Evolutionary conservation across 1,140 invertebrate genomes (phyloP).

Genomic region (Achroia grisella): DNA sequence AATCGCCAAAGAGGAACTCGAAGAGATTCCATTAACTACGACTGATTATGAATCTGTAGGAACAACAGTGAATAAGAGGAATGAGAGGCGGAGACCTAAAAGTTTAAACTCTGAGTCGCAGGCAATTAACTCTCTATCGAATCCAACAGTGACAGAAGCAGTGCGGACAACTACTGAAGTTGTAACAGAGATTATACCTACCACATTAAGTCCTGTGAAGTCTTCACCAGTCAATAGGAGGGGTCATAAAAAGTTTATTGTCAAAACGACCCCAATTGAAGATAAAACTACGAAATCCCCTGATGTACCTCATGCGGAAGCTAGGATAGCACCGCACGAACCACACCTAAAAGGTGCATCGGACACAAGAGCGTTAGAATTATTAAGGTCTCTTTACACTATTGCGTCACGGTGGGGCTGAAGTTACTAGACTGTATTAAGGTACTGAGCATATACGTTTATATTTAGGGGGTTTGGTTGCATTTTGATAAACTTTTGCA

Average conservation of each 20-base stretch:
- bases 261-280: slow-evolving; percentile 3
- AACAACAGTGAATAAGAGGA: slow-evolving; percentile 40
- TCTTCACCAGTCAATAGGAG: slow-evolving; percentile 23
- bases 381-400: slow-evolving; percentile 86
- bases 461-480: slow-evolving; percentile 29
- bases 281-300: slow-evolving; percentile 32
- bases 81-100: slow-evolving; percentile 57
- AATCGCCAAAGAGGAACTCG: slow-evolving; percentile 50
- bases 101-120: slow-evolving; percentile 48
- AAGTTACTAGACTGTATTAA: slow-evolving; percentile 6
- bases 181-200: slow-evolving; percentile 23
- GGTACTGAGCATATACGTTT: slow-evolving; percentile 24
- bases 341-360: slow-evolving; percentile 70
- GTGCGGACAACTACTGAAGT: slow-evolving; percentile 31
- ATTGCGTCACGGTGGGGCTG: slow-evolving; percentile 85
- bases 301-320: slow-evolving; percentile 53
- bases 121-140: slow-evolving; percentile 49
- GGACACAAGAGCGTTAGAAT: slow-evolving; percentile 84
- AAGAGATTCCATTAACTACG: slow-evolving; percentile 34
- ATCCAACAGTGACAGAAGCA: slow-evolving; percentile 37
- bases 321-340: slow-evolving; percentile 54
- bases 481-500: not conserved
- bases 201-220: slow-evolving; percentile 38
- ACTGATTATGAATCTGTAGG: slow-evolving; percentile 33
- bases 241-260: not conserved